These are phyloP conservation scores for Harlomillsia oculata DNA, from an alignment of 1,140 invertebrate genomes.

Conservation along the genomic window DNA sequence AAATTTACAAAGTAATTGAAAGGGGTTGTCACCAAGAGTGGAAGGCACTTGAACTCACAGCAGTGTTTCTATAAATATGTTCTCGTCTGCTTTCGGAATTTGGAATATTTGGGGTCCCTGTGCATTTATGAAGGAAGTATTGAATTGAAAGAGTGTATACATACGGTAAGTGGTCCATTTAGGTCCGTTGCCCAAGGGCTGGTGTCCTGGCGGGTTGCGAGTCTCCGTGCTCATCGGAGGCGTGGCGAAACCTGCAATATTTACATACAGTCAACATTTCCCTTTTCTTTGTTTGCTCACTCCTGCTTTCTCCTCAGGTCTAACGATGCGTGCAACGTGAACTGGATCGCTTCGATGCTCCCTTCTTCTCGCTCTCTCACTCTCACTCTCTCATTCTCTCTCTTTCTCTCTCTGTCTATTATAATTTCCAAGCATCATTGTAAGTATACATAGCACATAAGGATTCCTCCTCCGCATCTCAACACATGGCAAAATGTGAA, in stretches of 20 bases:
- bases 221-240: constrained; percentile 31
- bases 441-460: background rate
- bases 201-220: background rate
- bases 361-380: background rate
- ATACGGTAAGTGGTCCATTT: constrained; percentile 18
- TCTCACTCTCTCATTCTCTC: too few species aligned
- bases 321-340: background rate
- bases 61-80: too few species aligned
- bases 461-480: background rate
- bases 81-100: too few species aligned
- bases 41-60: too few species aligned
- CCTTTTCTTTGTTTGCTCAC: too few species aligned
- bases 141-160: background rate
- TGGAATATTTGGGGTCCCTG: too few species aligned
- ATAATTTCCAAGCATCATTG: background rate
- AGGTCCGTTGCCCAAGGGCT: constrained; percentile 10
- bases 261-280: background rate
- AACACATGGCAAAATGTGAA: too few species aligned
- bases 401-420: too few species aligned
- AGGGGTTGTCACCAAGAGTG: too few species aligned
- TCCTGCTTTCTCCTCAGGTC: background rate
- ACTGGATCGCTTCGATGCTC: background rate
- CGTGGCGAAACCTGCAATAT: constrained; percentile 25
- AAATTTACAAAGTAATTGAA: too few species aligned
- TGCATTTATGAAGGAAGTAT: too few species aligned